A percentile compares a stretch with the other conserved stretches of the same genome.
phyloP scores from a whole-genome alignment of 2,888 invertebrate species.

The Smittia sp. region DNA sequence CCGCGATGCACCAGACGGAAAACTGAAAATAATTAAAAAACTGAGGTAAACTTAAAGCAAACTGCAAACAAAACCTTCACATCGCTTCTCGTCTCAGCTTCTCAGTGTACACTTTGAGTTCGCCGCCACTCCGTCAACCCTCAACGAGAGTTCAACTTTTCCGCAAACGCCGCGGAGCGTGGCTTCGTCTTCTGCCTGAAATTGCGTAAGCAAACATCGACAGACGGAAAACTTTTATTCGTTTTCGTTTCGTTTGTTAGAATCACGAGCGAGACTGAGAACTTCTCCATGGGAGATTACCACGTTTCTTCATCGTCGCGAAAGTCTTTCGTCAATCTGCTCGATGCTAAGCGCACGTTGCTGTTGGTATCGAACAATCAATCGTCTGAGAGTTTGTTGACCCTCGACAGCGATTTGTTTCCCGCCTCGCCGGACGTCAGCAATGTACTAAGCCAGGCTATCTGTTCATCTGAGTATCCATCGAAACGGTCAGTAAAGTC shows the following conservation, averaged over 20 bases:
- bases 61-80: background rate
- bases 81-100: background rate
- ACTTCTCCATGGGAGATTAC: background rate
- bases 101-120: constrained; percentile 7
- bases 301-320: background rate
- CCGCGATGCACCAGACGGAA: too few relatives aligned
- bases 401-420: background rate
- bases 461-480: constrained; percentile 4
- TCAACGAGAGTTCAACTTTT: constrained; percentile 18
- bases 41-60: background rate
- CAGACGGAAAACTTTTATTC: background rate
- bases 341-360: background rate
- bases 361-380: background rate
- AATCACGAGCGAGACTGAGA: background rate
- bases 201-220: background rate
- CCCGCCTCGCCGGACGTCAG: background rate
- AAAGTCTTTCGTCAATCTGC: background rate
- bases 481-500: constrained; percentile 5
- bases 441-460: background rate
- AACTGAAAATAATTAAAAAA: background rate
- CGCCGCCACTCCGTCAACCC: background rate
- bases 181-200: constrained; percentile 3
- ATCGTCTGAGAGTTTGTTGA: background rate
- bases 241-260: background rate
- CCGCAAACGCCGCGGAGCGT: background rate